Conservation (phyloP, 2,797 vertebrate genomes). For the Phrynocephalus vlangalii region DNA sequence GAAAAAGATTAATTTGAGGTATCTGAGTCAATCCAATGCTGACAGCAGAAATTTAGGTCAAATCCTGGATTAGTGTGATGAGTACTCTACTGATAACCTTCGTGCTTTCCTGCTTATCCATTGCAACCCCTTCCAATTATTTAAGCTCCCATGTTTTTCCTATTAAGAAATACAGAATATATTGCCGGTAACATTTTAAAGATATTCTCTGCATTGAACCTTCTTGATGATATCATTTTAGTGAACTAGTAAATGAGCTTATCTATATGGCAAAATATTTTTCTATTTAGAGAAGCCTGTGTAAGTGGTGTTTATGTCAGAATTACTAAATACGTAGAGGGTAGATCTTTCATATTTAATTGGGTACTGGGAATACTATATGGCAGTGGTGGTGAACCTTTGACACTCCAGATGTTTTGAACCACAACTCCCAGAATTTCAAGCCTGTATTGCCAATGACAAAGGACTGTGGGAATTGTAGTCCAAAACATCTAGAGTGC, state of each 20-base stretch:
- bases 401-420: too few species aligned
- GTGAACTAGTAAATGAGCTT: not conserved
- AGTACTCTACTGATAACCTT: constrained; percentile 52
- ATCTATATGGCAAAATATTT: not conserved
- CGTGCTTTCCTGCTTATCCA: constrained; percentile 32
- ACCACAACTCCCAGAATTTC: too few species aligned
- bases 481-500: too few species aligned
- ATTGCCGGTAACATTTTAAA: constrained; percentile 13
- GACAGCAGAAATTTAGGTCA: constrained; percentile 63
- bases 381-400: not conserved
- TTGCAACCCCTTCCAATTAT: not conserved
- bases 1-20: constrained; percentile 60
- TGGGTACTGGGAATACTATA: not conserved
- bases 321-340: not conserved
- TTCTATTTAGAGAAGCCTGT: not conserved
- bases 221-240: constrained; percentile 19
- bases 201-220: constrained; percentile 22
- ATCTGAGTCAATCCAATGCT: constrained; percentile 55
- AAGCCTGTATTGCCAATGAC: too few species aligned
- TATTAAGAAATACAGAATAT: not conserved
- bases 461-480: too few species aligned
- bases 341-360: not conserved
- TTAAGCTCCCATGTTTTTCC: constrained; percentile 18
- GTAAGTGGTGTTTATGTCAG: not conserved
- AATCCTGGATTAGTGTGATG: constrained; percentile 52